Evolutionary conservation across 2,888 invertebrate genomes (phyloP).

Genomic region (Microplitis deprimator): DNA sequence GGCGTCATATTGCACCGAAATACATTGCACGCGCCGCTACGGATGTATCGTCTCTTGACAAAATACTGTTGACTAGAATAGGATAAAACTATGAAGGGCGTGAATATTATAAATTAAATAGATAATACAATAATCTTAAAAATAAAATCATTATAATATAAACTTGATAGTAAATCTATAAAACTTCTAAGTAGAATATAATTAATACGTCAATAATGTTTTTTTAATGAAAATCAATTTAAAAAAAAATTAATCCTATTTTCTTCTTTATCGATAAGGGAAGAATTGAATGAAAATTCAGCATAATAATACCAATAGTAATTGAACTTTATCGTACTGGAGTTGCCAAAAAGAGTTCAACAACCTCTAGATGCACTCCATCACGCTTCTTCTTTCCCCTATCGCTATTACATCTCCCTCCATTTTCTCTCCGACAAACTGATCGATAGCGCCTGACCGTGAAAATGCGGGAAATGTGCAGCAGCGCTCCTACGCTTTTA

Average conservation of each 20-base stretch:
- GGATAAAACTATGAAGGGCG: constrained; percentile 48
- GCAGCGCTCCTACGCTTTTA: constrained; percentile 56
- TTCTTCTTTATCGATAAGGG: background rate
- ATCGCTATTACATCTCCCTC: constrained; percentile 53
- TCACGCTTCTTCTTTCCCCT: constrained; percentile 59
- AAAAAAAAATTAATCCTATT: too few relatives aligned
- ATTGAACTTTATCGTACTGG: constrained; percentile 56
- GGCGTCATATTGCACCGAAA: constrained; percentile 67
- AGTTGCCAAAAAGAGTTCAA: constrained; percentile 67
- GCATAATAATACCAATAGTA: constrained; percentile 45
- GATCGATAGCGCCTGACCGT: constrained; percentile 70
- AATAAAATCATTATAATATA: background rate
- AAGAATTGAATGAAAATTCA: constrained; percentile 7
- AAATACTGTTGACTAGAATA: constrained; percentile 34
- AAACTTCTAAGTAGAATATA: too few relatives aligned
- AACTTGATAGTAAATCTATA: too few relatives aligned
- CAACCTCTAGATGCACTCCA: constrained; percentile 70
- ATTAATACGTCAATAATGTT: too few relatives aligned
- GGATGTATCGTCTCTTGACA: constrained; percentile 43
- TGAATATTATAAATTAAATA: constrained; percentile 51
- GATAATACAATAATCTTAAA: constrained; percentile 13
- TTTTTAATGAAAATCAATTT: too few relatives aligned
- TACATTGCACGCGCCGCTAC: constrained; percentile 64
- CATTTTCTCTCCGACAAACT: constrained; percentile 53
- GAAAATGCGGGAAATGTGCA: constrained; percentile 69